phyloP scores from a whole-genome alignment of 1,140 invertebrate genomes.

The Drosophila bocqueti region DNA sequence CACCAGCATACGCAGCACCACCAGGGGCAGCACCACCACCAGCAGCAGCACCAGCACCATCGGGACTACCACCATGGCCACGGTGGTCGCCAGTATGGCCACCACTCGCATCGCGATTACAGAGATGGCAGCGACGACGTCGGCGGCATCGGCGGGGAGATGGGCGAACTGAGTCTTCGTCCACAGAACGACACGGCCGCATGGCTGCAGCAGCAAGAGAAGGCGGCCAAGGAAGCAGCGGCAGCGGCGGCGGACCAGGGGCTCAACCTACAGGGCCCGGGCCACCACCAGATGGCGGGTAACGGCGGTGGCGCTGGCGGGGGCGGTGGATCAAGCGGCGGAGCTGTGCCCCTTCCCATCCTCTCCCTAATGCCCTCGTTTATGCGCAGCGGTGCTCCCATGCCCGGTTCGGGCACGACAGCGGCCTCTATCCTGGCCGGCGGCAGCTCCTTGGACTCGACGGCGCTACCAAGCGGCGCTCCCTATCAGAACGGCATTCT shows the following conservation, averaged over 20 bases:
- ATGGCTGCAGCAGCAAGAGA: constrained; percentile 83
- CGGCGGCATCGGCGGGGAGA: constrained; percentile 39
- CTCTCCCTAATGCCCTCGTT: constrained; percentile 84
- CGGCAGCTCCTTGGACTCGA: constrained; percentile 26
- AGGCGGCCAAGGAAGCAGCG: constrained; percentile 82
- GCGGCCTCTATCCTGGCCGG: constrained; percentile 45
- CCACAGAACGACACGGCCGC: constrained; percentile 82
- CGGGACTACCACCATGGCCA: constrained; percentile 68
- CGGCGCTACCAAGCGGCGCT: constrained; percentile 8
- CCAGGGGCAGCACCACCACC: constrained; percentile 56
- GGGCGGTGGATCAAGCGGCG: constrained; percentile 46
- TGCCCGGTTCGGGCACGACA: constrained; percentile 86
- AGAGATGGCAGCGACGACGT: constrained; percentile 77
- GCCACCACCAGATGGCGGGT: constrained; percentile 68
- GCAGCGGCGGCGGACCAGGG: constrained; percentile 73
- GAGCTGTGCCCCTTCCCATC: constrained; percentile 85
- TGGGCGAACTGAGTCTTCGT: constrained; percentile 78
- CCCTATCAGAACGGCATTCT: constrained; percentile 84
- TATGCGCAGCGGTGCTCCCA: constrained; percentile 85
- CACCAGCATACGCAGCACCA: constrained; percentile 64
- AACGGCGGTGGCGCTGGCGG: constrained; percentile 57
- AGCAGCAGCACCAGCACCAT: constrained; percentile 72
- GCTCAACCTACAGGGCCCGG: constrained; percentile 85
- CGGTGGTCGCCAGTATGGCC: constrained; percentile 64
- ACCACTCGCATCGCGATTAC: constrained; percentile 70